These are phyloP conservation scores for Podarcis lilfordi DNA, from an alignment of 2,797 vertebrate genomes.

Conservation along the genomic window DNA sequence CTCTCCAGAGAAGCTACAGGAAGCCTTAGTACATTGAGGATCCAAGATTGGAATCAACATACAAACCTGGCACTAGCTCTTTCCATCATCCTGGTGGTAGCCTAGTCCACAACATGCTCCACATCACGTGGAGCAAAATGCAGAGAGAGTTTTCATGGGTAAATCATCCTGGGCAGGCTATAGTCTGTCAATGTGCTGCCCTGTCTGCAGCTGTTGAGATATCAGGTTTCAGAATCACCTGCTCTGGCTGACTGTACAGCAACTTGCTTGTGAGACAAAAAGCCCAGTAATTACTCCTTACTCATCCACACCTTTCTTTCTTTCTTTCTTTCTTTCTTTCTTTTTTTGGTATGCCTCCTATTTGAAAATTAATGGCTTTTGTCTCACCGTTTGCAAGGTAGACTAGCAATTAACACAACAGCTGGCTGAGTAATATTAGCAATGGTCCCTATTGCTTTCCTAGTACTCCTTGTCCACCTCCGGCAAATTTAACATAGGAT, in stretches of 20 bases:
- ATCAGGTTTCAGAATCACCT: slow-evolving; percentile 82
- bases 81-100: rapidly evolving
- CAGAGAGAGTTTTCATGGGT: slow-evolving; percentile 56
- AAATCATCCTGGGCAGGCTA: slow-evolving; percentile 60
- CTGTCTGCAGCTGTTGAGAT: slow-evolving; percentile 77
- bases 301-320: slow-evolving; percentile 73
- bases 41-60: not conserved
- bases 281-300: slow-evolving; percentile 73
- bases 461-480: not conserved
- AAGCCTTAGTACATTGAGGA: not conserved
- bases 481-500: not conserved
- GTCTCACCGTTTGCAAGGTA: slow-evolving; percentile 47
- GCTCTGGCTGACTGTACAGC: slow-evolving; percentile 73
- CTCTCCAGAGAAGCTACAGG: not conserved
- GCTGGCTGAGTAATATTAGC: slow-evolving; percentile 44
- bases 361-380: slow-evolving; percentile 71
- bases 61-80: not conserved
- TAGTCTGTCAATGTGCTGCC: slow-evolving; percentile 48
- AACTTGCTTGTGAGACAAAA: slow-evolving; percentile 76
- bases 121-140: not conserved
- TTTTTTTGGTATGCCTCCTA: slow-evolving; percentile 67
- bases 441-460: not conserved
- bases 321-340: slow-evolving; percentile 1
- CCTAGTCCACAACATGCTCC: rapidly evolving
- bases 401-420: slow-evolving; percentile 60